These are phyloP conservation scores for Delphinus delphis DNA, from an alignment of 2,113 vertebrate genomes.

Conservation along the genomic window DNA sequence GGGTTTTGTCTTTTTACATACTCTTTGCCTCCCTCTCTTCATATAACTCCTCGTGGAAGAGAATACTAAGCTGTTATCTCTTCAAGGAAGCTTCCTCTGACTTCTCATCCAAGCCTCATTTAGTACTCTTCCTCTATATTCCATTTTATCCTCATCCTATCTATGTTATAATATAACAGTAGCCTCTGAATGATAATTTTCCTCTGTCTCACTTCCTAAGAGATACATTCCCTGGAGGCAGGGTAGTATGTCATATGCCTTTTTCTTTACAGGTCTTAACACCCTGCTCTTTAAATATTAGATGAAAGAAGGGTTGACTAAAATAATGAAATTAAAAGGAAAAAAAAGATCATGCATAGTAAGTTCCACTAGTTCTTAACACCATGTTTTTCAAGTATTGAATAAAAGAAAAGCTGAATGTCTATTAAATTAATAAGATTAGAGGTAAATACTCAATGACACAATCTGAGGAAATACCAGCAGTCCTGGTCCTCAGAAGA, in stretches of 20 bases:
- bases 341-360: not conserved
- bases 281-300: not conserved
- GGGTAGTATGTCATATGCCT: not conserved
- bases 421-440: not conserved
- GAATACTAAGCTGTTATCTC: not conserved
- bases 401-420: not conserved
- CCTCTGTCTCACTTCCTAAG: not conserved
- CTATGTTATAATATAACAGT: not conserved
- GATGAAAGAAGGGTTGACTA: not conserved
- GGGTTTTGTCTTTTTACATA: not conserved
- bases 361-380: not conserved
- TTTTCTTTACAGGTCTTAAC: not conserved
- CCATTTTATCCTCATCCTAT: not conserved
- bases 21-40: not conserved
- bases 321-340: not conserved
- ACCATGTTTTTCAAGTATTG: not conserved
- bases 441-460: not conserved
- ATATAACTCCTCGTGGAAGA: not conserved
- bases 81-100: not conserved
- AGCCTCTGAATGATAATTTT: not conserved
- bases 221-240: not conserved
- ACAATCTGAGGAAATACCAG: not conserved
- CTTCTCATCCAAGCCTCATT: not conserved
- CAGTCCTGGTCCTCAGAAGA: not conserved
- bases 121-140: not conserved